Evolutionary conservation across 1,140 invertebrate genomes (phyloP), one percentile per base, ranked within the genome.

Genomic region (Eriocheir sinensis): DNA sequence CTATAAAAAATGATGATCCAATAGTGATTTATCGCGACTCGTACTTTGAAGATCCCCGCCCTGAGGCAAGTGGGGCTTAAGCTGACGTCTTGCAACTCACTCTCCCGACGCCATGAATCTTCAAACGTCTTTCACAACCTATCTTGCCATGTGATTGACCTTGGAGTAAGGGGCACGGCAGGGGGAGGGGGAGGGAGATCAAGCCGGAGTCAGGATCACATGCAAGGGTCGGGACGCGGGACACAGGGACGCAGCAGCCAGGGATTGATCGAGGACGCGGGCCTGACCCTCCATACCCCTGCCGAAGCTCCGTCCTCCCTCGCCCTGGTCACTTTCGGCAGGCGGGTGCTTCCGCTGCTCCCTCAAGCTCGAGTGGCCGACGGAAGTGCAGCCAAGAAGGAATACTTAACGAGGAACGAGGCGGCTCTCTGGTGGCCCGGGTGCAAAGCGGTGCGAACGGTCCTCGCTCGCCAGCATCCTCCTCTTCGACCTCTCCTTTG

Each of bases 231-330:
- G 60, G 60, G 21, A 72, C n/a, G 60, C 60, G 21, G 27, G 60
- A 72, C 60, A n/a, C 4, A 72, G 60, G 8, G 60, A 72, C 60
- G 60, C 60, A 72, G 60, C 60, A 72, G 60, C 60, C 27, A 4
- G 60, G 60, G 60, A 72, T 72, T 72, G 60, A 72, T 72, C 60
- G 60, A 72, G 60, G n/a, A n/a, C 60, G 60, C 60, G 6, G n/a
- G 60, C n/a, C 60, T 72, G 60, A 27, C 21, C 60, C 60, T 72
- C 60, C 60, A 72, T 72, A 72, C 60, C 60, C 60, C 60, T 2
- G 12, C 60, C 12, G 27, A n/a, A 2, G 60, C 8, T n/a, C 60
- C n/a, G 60, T n/a, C 60, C 27, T 72, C 1, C 27, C 60, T 72
- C 60, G 21, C 60, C 21, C 17, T n/a, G 60, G 60, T 72, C 27